A percentile compares a stretch with the other conserved stretches of the same genome.
Conservation (phyloP, 2,797 vertebrate species). For the Artibeus lituratus region DNA sequence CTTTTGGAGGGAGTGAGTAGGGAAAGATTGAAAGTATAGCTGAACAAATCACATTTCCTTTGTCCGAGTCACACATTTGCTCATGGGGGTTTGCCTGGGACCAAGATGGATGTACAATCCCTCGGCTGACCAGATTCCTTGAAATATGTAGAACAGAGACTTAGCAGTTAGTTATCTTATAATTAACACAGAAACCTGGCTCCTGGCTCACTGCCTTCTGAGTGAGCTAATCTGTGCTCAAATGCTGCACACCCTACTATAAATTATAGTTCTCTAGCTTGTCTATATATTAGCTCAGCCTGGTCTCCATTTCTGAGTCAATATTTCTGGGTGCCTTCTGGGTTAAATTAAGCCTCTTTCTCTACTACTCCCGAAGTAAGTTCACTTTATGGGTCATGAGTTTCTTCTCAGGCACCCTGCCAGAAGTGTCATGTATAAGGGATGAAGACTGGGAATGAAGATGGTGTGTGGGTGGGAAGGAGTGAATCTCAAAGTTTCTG, state of each 20-base stretch:
- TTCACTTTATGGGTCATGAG: constrained; percentile 42
- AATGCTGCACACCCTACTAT: neutral
- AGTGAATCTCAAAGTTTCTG: constrained; percentile 26
- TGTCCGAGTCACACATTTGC: neutral
- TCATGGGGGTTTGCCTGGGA: neutral
- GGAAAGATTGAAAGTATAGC: neutral
- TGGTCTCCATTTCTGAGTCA: constrained; percentile 7
- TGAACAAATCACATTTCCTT: neutral
- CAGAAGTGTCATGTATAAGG: constrained; percentile 55
- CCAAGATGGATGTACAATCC: neutral
- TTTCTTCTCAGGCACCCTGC: constrained; percentile 49
- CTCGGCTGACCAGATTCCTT: neutral
- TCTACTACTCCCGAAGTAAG: constrained; percentile 50
- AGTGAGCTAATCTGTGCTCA: constrained; percentile 8
- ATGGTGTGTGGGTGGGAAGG: neutral
- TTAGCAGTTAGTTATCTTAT: constrained; percentile 6
- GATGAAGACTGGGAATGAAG: constrained; percentile 40
- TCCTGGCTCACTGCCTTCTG: neutral
- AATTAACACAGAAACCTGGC: constrained; percentile 5
- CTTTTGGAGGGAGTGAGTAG: neutral
- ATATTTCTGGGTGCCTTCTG: constrained; percentile 60
- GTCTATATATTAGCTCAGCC: constrained; percentile 28
- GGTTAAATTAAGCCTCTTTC: constrained; percentile 47
- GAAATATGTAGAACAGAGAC: neutral
- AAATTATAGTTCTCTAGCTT: neutral